phyloP scores from a whole-genome alignment of 2,113 vertebrate genomes.

The Zosterops pallidus region DNA sequence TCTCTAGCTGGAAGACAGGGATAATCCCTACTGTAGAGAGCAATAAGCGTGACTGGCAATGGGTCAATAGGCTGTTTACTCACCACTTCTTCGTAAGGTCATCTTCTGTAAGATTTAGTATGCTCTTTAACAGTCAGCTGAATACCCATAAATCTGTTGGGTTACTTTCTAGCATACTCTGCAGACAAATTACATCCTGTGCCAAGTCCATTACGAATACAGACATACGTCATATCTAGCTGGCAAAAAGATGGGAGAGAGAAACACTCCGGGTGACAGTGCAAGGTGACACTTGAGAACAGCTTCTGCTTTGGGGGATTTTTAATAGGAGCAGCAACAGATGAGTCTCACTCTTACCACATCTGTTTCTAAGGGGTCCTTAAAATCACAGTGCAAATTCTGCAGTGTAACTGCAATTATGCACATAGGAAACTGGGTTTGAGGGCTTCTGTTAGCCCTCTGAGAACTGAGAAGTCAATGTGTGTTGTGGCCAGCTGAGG shows the following conservation, averaged over 20 bases:
- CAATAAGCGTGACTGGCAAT: not conserved
- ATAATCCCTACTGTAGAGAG: not conserved
- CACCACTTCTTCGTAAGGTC: not conserved
- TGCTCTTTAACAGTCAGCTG: not conserved
- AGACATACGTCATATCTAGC: not conserved
- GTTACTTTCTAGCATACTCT: not conserved
- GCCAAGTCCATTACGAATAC: not conserved
- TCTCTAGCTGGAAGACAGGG: not conserved
- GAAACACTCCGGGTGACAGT: not conserved
- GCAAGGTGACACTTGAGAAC: not conserved
- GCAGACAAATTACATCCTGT: not conserved
- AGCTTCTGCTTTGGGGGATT: not conserved
- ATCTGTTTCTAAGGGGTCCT: not conserved
- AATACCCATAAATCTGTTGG: not conserved
- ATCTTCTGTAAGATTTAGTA: not conserved
- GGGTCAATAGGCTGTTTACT: not conserved
- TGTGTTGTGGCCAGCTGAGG: not conserved
- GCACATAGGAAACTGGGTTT: not conserved
- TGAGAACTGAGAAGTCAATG: fast-evolving
- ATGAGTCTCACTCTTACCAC: not conserved
- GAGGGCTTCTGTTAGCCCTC: not conserved
- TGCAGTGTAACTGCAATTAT: not conserved
- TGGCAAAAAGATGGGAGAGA: not conserved
- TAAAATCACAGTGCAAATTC: not conserved
- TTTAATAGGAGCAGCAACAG: not conserved